A percentile compares a stretch with the other conserved stretches of the same genome.
Evolutionary conservation across 2,113 vertebrate species (phyloP).

Genomic region (Bos taurus): DNA sequence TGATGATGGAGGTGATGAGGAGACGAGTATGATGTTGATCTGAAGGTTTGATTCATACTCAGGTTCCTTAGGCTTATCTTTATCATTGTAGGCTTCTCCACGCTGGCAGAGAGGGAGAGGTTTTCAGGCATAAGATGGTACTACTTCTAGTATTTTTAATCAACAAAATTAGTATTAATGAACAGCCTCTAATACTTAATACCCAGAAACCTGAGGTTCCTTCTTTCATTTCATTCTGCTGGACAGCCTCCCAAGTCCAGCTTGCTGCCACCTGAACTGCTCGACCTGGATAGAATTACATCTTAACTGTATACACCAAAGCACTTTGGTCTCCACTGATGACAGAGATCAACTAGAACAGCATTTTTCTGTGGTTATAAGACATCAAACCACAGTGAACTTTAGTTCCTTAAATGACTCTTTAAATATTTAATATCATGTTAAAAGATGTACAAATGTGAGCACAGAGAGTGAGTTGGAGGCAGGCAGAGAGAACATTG

Average conservation of each 20-base stretch:
- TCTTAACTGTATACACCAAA: not conserved
- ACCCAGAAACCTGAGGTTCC: not conserved
- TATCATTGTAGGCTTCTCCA: not conserved
- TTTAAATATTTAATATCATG: conserved; percentile 46
- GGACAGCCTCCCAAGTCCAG: not conserved
- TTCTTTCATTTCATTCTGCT: not conserved
- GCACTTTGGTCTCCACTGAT: conserved; percentile 1
- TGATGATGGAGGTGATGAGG: not conserved
- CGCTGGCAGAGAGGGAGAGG: not conserved
- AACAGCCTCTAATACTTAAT: not conserved
- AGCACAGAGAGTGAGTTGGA: not conserved
- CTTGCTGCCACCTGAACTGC: not conserved
- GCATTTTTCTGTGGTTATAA: conserved; percentile 36
- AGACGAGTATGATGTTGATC: not conserved
- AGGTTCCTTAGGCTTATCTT: not conserved
- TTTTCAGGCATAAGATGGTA: not conserved
- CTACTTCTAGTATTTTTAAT: not conserved
- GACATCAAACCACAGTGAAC: conserved; percentile 28
- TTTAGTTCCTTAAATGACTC: conserved; percentile 36
- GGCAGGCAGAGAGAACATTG: not conserved
- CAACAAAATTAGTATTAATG: not conserved
- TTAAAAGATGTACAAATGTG: conserved; percentile 16
- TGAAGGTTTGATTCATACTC: not conserved
- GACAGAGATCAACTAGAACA: not conserved
- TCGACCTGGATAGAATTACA: not conserved